Evolutionary conservation across 2,888 invertebrate species (phyloP), one percentile per base, ranked within the genome.

Genomic region (Tachina fera): DNA sequence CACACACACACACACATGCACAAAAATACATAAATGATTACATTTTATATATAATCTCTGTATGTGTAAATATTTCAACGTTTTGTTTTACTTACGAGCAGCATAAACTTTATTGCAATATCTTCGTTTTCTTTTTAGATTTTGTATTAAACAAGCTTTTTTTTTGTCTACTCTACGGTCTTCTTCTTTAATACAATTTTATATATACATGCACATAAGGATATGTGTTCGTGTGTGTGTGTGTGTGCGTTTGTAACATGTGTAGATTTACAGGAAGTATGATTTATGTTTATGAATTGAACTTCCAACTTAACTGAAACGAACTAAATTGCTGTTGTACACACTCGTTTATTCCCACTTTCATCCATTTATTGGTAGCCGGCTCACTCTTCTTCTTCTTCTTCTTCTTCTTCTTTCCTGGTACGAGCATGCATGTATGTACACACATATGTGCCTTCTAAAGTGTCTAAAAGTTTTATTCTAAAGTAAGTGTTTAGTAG

Each of bases 61-160:
- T 79, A 13, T 65, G 22, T 14, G 41, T 16, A n/a, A 67, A 31
- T 31, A 71, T 56, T 22, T 16, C 65, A 74, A 78, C 51, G 16
- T 71, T 77, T 70, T 82, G 60, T 81, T 63, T 76, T 83, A 84
- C 56, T 68, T 86, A 72, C 87, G 84, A 85, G 79, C 65, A 70
- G 83, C 70, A 85, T 79, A 84, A 87, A 87, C 87, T 88, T 88
- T 88, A 88, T 87, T 88, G 85, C 85, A 85, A 78, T 78, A 79
- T 82, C 78, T 39, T 76, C 6, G 31, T 75, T 81, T 60, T 39
- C 45, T 63, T 47, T 72, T 19, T 53, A 53, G 4, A n/a, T 56
- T 60, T 68, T 43, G 9, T 67, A 58, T 41, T 39, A 60, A 49
- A 51, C 49, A 41, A 56, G 31, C 39, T 61, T 83, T 77, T 76